Evolutionary conservation across 2,113 vertebrate genomes (phyloP), one percentile per base, ranked within the genome.

Genomic region (Serilophus lunatus): DNA sequence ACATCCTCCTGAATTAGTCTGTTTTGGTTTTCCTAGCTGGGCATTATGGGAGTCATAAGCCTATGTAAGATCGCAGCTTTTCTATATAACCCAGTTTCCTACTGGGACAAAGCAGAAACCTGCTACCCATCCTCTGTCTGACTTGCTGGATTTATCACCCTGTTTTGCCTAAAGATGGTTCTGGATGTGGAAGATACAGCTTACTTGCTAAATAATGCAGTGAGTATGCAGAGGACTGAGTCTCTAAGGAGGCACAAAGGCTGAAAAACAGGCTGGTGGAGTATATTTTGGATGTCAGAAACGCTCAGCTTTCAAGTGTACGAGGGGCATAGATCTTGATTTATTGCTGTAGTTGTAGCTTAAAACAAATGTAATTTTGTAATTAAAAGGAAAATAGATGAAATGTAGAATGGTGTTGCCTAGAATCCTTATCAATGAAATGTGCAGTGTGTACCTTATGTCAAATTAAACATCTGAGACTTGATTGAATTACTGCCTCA

Each of bases 131-230:
- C 42, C 47, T 95, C 60, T 93, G 88, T 65, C 75, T 42, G 76
- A 33, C 76, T 97, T 76, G 20, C 86, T 92, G 96, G 96, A 97
- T 96, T 96, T 98, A 85, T 95, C 94, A 93, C 71, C 50, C 80
- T 88, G 82, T 85, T 94, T 82, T 95, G 84, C 95, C 85, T 97
- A 97, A 97, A 94, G 96, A 99, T 99, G 99, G 99, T 99, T 93
- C 95, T 99, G 74, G 98, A 99, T 77, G 95, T 99, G 90, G 92
- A 96, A 91, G 98, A 99, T 71, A 98, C 98, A 74, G 98, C 98
- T 47, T 97, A 98, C 96, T 98, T 98, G 79, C 97, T 98, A 59
- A 98, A 97, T 93, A 97, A 98, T 94, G 96, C 95, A 82, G 99
- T 99, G 96, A 99, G 98, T 99, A 98, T 92, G 66, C 76, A 65